Evolutionary conservation across 2,113 vertebrate genomes (phyloP), one percentile per base, ranked within the genome.

Genomic region (Actenoides hombroni): DNA sequence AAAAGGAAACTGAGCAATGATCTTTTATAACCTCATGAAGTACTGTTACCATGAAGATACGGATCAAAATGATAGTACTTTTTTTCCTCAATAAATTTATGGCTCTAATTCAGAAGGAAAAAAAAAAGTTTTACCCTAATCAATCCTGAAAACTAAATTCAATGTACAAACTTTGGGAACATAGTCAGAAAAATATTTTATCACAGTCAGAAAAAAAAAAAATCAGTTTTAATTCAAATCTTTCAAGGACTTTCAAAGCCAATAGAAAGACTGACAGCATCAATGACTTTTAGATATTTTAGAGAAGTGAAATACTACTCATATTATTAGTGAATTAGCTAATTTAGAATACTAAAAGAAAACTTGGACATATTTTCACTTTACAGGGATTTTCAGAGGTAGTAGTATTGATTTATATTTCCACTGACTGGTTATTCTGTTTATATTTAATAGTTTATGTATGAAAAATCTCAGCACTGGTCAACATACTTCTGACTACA

Each of bases 31-130:
- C 6, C 6, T 54, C 29, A 40, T 67, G 83, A 90, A 86, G 83
- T 85, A 85, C 26, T 87, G 74, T 61, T 92, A 57, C 13, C 23
- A 31, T 5, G 20, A 92, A 90, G 75, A 77, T 80, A 85, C 26
- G 53, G 35, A 90, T 90, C 85, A 88, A 88, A 93, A 83, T 69
- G 18, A 74, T 61, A 24, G 26, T 19, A 85, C 19, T 6, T 35
- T 87, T 93, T 88, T 86, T 71, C 4, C 44, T 90, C 74, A 82
- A 61, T 48, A 83, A 85, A 90, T 93, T 39, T 83, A 90, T 92
- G 3, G 64, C 48, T 68, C 23, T 69, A 68, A 64, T 29, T 93
- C 64, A 88, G 71, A 35, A 88, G 71, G 33, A 82, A 74, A 60
- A 42, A 48, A 64, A 70, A 68, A 54, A 29, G 8, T 46, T 75